Percentiles rank a stretch among this genome's conserved stretches.
Evolutionary conservation across 2,797 vertebrate genomes (phyloP).

Genomic region (Poeciliopsis presidionis): DNA sequence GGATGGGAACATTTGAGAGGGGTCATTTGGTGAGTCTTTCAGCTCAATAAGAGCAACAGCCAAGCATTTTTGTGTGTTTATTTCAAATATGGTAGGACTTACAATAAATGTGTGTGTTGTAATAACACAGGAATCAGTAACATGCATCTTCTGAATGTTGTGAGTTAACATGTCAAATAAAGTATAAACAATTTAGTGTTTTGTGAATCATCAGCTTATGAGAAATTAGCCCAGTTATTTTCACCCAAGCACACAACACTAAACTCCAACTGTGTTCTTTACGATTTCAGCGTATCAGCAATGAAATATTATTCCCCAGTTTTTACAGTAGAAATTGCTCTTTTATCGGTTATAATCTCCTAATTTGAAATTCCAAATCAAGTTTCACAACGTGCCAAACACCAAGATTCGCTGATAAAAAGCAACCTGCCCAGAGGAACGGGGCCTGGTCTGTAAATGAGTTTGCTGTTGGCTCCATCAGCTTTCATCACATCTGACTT

Average conservation of each 20-base stretch:
- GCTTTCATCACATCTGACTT: constrained; percentile 64
- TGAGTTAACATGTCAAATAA: not conserved
- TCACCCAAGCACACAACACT: not conserved
- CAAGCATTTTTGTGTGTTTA: not conserved
- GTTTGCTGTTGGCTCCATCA: constrained; percentile 58
- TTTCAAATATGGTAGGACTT: not conserved
- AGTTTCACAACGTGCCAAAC: constrained; percentile 18
- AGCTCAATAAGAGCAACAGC: not conserved
- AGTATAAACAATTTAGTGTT: not conserved
- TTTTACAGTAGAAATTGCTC: not conserved
- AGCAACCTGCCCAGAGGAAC: constrained; percentile 18
- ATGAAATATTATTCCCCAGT: not conserved
- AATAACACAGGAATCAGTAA: not conserved
- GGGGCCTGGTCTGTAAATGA: constrained; percentile 36
- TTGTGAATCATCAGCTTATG: not conserved
- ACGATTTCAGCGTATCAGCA: not conserved
- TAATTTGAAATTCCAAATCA: constrained; percentile 11
- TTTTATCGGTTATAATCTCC: not conserved
- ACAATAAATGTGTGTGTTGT: not conserved
- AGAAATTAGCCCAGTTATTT: not conserved
- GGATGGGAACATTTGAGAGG: not conserved
- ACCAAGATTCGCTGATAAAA: constrained; percentile 28
- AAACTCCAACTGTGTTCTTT: not conserved
- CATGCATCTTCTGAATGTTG: not conserved
- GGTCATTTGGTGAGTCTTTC: not conserved